Evolutionary conservation across 2,797 vertebrate species (phyloP).

Genomic region (Epinephelus awoara): DNA sequence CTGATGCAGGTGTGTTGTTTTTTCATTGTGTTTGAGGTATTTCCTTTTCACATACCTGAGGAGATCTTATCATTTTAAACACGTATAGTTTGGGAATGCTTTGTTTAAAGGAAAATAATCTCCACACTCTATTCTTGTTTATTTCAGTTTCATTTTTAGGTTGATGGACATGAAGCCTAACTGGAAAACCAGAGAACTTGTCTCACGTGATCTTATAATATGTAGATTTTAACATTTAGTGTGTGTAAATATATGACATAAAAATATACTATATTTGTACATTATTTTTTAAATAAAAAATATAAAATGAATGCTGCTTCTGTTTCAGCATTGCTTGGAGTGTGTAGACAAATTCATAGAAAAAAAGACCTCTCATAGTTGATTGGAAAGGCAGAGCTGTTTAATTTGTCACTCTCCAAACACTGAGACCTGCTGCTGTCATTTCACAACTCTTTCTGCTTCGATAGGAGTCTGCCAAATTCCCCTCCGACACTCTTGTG

Average conservation of each 20-base stretch:
- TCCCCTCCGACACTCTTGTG: slow-evolving; percentile 66
- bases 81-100: slow-evolving; percentile 27
- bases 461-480: slow-evolving; percentile 42
- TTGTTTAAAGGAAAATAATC: neutral
- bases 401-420: slow-evolving; percentile 11
- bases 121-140: neutral
- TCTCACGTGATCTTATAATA: neutral
- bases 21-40: slow-evolving; percentile 25
- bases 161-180: neutral
- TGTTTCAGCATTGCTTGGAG: neutral
- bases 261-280: slow-evolving; percentile 21
- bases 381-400: slow-evolving; percentile 21
- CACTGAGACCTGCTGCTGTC: slow-evolving; percentile 52
- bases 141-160: slow-evolving; percentile 41
- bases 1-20: slow-evolving; percentile 56
- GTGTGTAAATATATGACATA: neutral
- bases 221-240: neutral
- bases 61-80: slow-evolving; percentile 55
- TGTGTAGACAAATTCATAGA: neutral
- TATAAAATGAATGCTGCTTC: neutral
- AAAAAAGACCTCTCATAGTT: neutral
- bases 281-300: slow-evolving; percentile 7
- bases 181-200: neutral
- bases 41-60: slow-evolving; percentile 40
- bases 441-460: slow-evolving; percentile 58